Base-by-base conservation (phyloP, 2,797 vertebrate species). In the Eospalax fontanierii region DNA sequence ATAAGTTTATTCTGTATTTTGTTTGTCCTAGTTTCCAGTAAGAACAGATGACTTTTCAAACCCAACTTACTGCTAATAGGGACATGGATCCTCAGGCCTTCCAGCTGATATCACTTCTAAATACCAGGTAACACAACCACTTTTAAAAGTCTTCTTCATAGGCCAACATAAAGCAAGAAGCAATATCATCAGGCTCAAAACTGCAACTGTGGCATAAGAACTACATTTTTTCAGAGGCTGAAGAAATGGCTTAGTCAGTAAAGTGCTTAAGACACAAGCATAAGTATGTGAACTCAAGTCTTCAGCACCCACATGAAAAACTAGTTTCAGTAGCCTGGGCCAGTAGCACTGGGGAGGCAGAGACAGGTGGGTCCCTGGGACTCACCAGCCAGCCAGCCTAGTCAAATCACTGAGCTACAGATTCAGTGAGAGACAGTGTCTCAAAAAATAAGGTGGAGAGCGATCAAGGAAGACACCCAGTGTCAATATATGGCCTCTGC, bases 11-110 rank as follows among this genome's bases (percentile, higher is more conserved):
- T 79, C 76, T 79, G 21, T 14, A 19, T 43, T 88, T 82, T 33
- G 2, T 93, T 86, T 35, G 61, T 15, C 74, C 50, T 65, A n/a
- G 28, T 54, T 92, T 46, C 73, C 33, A 70, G 83, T 65, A 75
- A 95, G 76, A 80, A 89, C 40, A 79, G 63, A 43, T 82, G 65
- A 14, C 68, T 78, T 93, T 93, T 73, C 89, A 92, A 86, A 88
- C 14, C 70, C 50, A 50, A 6, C 61, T 57, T 33, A 4, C 63
- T 81, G 30, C 87, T 30, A 1, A 57, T 19, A 54, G 30, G 33
- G 30, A 54, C 46, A 50, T 6, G 46, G 46, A 50, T 11, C 35
- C 70, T 35, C 71, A 74, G 38, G 38, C 50, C 74, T 40, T 81
- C 66, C 35, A 24, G 24, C 8, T 35, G 66, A 28, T 33, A n/a